Base-by-base conservation (phyloP, 30 jellyfish, hydroid and myxozoan genomes). In the Cassiopea xamachana region DNA sequence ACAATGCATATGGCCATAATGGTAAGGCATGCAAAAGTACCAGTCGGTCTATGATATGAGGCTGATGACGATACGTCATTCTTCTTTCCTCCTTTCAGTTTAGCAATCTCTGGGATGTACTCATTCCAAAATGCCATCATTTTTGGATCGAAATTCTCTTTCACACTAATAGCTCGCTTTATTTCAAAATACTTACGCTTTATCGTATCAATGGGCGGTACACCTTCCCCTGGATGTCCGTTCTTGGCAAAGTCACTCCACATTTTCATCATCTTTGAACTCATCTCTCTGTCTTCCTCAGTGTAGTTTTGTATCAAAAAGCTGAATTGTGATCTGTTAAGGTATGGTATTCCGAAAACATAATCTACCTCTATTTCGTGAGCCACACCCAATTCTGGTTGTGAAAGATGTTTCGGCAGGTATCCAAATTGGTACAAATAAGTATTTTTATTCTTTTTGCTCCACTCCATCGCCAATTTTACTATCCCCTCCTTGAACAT, bases 221-320 rank as follows among this genome's bases (percentile, higher is more conserved):
- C 61, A 48, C 55, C 55, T 59, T 16, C 62, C 16, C 82, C 89
- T 44, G 93, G 89, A 1, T 75, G 49, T 1, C 93, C 93, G 2
- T 70, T 86, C 78, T 77, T 75, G 2, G 93, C 93, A 14, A 86
- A 86, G 75, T 86, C 81, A 1, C 85, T 69, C 93, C 93, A 86
- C 93, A 86, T 75, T 75, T 51, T 48, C 93, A 86, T 86, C 77
- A 86, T 18, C 51, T 60, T 76, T 74, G 12, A 9, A 75, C 89
- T 77, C 4, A 75, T 46, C 0, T 47, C n/a, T 68, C 51, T 64
- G 76, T 86, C 93, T 4, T 62, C 77, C 19, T 75, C 77, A 5
- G 93, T 86, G 62, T 45, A 44, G 61, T 76, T 86, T 7, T 75
- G 7, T 1, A 76, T 45, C 2, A 69, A 3, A 47, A 4, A 60